These are phyloP conservation scores for Calypte anna DNA, from an alignment of 2,113 vertebrate genomes.

Conservation along the genomic window DNA sequence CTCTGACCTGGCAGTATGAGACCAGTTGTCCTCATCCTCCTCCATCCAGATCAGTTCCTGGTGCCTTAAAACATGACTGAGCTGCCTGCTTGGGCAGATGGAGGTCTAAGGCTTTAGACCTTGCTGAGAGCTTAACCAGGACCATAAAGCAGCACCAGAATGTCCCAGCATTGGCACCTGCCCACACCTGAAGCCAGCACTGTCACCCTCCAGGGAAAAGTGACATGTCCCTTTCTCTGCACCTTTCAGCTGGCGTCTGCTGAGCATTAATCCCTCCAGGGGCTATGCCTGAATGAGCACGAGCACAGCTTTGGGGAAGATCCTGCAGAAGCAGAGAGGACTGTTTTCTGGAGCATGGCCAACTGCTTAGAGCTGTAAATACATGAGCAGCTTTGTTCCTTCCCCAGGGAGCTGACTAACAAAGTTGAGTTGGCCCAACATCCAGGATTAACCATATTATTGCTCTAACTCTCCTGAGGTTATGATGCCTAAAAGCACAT, in stretches of 20 bases:
- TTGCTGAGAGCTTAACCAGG: background rate
- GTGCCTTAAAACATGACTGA: background rate
- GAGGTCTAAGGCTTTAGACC: background rate
- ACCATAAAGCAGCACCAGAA: background rate
- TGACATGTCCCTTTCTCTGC: background rate
- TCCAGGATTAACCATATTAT: conserved; percentile 33
- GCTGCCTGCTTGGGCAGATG: background rate
- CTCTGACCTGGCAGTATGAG: background rate
- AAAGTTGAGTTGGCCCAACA: conserved; percentile 21
- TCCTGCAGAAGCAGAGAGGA: background rate
- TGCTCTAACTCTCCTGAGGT: background rate
- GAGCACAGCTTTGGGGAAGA: background rate
- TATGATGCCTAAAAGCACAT: background rate
- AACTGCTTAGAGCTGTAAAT: conserved; percentile 41
- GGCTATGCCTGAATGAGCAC: background rate
- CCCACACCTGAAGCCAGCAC: background rate
- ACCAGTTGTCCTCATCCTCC: background rate
- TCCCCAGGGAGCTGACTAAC: conserved; percentile 40
- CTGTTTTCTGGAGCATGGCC: background rate
- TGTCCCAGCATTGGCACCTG: background rate
- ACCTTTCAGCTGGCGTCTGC: background rate
- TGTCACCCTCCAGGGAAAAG: background rate
- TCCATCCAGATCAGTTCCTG: background rate
- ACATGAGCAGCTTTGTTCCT: conserved; percentile 9
- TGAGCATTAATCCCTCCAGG: background rate